Conservation (phyloP, 2,113 vertebrate genomes). For the Sporophila hypoxantha region DNA sequence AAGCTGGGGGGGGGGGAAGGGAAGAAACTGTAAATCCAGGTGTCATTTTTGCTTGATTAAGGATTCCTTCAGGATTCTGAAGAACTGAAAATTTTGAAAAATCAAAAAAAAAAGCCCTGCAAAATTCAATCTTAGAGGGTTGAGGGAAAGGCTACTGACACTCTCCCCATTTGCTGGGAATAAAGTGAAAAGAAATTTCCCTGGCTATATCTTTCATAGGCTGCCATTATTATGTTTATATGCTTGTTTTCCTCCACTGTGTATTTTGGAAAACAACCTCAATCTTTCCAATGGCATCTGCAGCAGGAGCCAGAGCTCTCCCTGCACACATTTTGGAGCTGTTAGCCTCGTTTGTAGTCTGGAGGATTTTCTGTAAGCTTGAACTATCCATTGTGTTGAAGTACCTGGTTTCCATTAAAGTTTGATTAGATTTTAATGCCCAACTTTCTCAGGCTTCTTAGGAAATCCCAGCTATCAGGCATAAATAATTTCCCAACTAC, state of each 20-base stretch:
- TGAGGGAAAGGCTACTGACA: constrained; percentile 5
- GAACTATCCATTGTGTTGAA: constrained; percentile 40
- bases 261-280: constrained; percentile 50
- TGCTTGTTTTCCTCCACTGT: constrained; percentile 40
- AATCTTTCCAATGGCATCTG: constrained; percentile 41
- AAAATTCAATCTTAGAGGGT: constrained; percentile 16
- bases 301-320: constrained; percentile 24
- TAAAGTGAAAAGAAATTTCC: constrained; percentile 33
- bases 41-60: constrained; percentile 41
- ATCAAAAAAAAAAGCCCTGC: neutral
- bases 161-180: neutral
- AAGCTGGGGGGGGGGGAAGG: neutral
- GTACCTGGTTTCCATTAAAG: constrained; percentile 47
- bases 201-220: constrained; percentile 28
- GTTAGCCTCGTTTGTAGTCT: constrained; percentile 24
- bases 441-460: neutral
- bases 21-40: neutral
- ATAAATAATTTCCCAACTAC: constrained; percentile 48
- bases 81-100: neutral
- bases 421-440: constrained; percentile 52
- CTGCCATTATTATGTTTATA: constrained; percentile 52
- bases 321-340: neutral
- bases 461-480: constrained; percentile 35
- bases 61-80: constrained; percentile 18
- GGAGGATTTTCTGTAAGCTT: constrained; percentile 10